Evolutionary conservation across 2,888 invertebrate species (phyloP), one percentile per base, ranked within the genome.

Genomic region (Ferrisia virgata): DNA sequence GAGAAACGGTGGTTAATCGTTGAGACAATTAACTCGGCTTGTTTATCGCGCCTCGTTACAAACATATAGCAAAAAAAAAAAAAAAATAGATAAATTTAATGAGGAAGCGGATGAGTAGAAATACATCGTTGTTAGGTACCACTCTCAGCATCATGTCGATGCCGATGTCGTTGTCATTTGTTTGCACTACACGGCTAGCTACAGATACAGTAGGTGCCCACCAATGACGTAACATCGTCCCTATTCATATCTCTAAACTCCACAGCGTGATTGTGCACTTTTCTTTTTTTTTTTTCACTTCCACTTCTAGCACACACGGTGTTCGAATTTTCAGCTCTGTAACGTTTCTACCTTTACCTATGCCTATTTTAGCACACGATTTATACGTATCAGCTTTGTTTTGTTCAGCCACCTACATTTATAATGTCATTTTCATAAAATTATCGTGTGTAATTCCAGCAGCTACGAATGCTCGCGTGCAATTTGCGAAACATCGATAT

Each of bases 31-130:
- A 76, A 76, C 36, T 36, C 36, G 13, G 72, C 72, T 76, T 25
- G 36, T 18, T 36, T 64, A 64, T 64, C 64, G 9, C 64, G 64
- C 28, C 64, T 76, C 13, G 22, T 36, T 76, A 64, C 72, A 18
- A 76, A 76, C 31, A 6, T 6, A 53, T 3, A 18, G 69, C 6
- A 15, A n/a, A 69, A 28, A 11, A 31, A 69, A 11, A 31, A 69
- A 47, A 31, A 69, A 69, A 11, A 8, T 36, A 33, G 72, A 33
- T 36, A 76, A 76, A 36, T 36, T 36, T 36, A 36, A 76, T 36
- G 72, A 76, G 72, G 72, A 76, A 76, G 72, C 72, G 72, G 72
- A 76, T 76, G 36, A 76, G 72, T n/a, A 76, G n/a, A 22, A 22
- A 76, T 36, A 76, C 36, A 76, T 76, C 36, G 72, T 9, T 15